Evolutionary conservation across 1,140 invertebrate genomes (phyloP).

Genomic region (Drosophila pandora): DNA sequence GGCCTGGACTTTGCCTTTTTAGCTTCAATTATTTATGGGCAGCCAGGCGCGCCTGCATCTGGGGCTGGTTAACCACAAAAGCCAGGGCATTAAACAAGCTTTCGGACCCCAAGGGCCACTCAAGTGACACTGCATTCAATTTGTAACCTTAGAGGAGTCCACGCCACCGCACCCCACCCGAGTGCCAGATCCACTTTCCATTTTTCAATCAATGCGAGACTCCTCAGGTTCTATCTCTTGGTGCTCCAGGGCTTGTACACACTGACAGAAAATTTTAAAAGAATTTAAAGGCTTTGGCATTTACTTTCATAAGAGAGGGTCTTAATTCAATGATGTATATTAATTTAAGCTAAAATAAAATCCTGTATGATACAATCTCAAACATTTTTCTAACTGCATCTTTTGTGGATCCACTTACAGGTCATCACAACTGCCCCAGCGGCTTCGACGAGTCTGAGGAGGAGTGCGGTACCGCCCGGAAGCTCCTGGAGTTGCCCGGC

Average conservation of each 20-base stretch:
- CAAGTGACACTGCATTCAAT: conserved; percentile 74
- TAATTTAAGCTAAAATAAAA: no score
- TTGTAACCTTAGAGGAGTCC: conserved; percentile 58
- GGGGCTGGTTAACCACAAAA: conserved; percentile 77
- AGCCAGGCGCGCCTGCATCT: conserved; percentile 73
- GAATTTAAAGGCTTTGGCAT: neutral
- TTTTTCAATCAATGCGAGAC: conserved; percentile 68
- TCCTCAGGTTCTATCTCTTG: conserved; percentile 17
- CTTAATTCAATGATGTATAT: no score
- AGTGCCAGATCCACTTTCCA: conserved; percentile 34
- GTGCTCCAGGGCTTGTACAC: conserved; percentile 12
- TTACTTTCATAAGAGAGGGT: no score
- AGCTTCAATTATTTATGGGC: conserved; percentile 81
- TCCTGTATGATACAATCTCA: no score
- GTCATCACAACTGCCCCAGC: conserved; percentile 90
- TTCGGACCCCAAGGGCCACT: conserved; percentile 53
- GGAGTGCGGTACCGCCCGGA: conserved; percentile 87
- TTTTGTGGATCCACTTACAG: conserved; percentile 45
- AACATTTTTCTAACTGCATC: conserved; percentile 7
- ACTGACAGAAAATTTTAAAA: neutral
- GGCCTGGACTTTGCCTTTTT: conserved; percentile 65
- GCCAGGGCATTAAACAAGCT: conserved; percentile 76
- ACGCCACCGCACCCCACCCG: conserved; percentile 7
- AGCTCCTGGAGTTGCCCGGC: conserved; percentile 84
- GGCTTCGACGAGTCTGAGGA: conserved; percentile 92